Evolutionary conservation across 2,797 vertebrate species (phyloP), one percentile per base, ranked within the genome.

Genomic region (Gadopsis bispinosus): DNA sequence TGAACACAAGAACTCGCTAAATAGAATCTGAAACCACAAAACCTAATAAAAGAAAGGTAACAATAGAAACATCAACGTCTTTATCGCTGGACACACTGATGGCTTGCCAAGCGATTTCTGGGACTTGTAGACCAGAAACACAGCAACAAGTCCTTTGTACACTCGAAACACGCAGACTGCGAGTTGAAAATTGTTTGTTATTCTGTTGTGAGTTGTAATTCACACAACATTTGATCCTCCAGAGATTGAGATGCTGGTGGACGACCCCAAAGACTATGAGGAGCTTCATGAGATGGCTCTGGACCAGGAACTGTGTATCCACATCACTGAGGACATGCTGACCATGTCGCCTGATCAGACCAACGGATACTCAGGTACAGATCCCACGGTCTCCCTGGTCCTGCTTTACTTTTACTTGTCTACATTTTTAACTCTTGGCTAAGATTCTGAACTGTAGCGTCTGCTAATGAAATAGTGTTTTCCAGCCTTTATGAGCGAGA

Each of bases 161-260:
- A 17, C 14, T 19, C 19, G 41, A 58, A 56, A 33, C 13, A 12
- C 50, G 31, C 39, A 65, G 31, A 48, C 41, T 26, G 51, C 8
- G 0, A 9, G 26, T 19, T 50, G 1, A 12, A 48, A 51, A 37
- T 16, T 47, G n/a, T 9, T 19, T 20, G 35, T 31, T 17, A 41
- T 41, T 47, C 13, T 65, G 7, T 45, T 60, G 10, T 29, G n/a
- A 35, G 12, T 17, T 47, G 7, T 35, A 55, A 69, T 22, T 71
- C 3, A 22, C 1, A 41, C 3, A 7, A 39, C 10, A 7, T 75
- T 67, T 79, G n/a, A 39, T 5, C 66, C 74, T 22, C 50, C 91
- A 99, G 98, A 99, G 90, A 98, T 99, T 1, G 98, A 99, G 93
- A 99, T 99, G 98, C 87, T 99, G 91, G 98, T 99, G 51, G 98